phyloP scores from a whole-genome alignment of 2,888 invertebrate genomes.

The Gibbula magus region DNA sequence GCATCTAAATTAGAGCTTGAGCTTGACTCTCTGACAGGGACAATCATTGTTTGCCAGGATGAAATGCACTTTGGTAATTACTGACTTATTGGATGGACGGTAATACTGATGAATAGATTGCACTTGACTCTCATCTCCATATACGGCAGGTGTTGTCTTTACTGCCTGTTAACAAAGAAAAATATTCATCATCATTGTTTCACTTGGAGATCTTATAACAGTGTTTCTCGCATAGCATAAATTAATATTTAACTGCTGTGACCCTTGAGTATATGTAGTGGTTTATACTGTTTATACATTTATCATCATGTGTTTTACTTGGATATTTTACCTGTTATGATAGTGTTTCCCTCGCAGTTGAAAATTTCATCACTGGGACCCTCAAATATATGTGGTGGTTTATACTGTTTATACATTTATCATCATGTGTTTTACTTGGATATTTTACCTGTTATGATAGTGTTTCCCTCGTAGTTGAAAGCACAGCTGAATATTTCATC shows the following conservation, averaged over 20 bases:
- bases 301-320: too few species aligned
- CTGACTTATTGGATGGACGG: background rate
- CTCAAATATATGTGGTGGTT: too few species aligned
- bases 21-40: too few species aligned
- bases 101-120: background rate
- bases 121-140: conserved; percentile 77
- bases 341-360: background rate
- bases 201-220: too few species aligned
- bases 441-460: conserved; percentile 81
- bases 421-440: background rate
- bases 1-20: too few species aligned
- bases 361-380: too few species aligned
- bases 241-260: background rate
- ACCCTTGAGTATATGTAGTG: too few species aligned
- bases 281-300: too few species aligned
- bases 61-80: too few species aligned
- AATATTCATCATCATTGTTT: background rate
- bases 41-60: too few species aligned
- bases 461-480: conserved; percentile 86
- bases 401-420: background rate
- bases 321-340: background rate
- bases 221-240: too few species aligned
- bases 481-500: conserved; percentile 89
- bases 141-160: conserved; percentile 88
- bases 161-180: conserved; percentile 78